Evolutionary conservation across 2,797 vertebrate species (phyloP).

Genomic region (Schizopygopsis pylzovi): DNA sequence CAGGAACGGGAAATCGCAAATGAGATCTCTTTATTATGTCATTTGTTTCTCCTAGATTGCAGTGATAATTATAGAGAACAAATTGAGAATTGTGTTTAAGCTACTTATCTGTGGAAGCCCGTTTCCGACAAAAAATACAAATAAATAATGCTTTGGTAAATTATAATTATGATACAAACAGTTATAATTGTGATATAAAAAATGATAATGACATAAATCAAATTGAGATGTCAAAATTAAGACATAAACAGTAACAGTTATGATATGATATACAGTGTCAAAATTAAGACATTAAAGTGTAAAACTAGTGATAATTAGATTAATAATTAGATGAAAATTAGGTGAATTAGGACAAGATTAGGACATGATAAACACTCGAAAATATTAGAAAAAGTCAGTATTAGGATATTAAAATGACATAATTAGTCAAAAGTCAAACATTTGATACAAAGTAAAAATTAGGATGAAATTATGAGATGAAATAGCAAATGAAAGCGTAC

Average conservation of each 20-base stretch:
- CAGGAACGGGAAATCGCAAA: conserved; percentile 5
- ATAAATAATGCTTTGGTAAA: not conserved
- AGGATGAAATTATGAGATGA: not conserved
- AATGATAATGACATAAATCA: not conserved
- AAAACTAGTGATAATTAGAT: not conserved
- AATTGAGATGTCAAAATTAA: not conserved
- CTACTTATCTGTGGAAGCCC: not conserved
- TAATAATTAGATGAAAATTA: not conserved
- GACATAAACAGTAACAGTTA: not conserved
- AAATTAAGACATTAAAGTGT: not conserved
- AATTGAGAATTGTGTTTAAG: not conserved
- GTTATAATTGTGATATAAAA: not conserved
- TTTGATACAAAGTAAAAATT: not conserved
- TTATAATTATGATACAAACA: not conserved
- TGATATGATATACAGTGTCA: not conserved
- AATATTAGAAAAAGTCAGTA: not conserved
- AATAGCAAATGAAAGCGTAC: no score
- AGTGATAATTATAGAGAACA: not conserved
- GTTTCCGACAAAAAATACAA: not conserved
- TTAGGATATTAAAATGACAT: no score
- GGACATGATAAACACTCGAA: no score
- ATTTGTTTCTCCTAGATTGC: conserved; percentile 30
- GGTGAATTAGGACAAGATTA: not conserved
- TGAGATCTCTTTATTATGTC: conserved; percentile 28
- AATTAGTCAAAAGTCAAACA: no score